phyloP scores from a whole-genome alignment of 1,140 invertebrate genomes.

The Caenorhabditis latens region DNA sequence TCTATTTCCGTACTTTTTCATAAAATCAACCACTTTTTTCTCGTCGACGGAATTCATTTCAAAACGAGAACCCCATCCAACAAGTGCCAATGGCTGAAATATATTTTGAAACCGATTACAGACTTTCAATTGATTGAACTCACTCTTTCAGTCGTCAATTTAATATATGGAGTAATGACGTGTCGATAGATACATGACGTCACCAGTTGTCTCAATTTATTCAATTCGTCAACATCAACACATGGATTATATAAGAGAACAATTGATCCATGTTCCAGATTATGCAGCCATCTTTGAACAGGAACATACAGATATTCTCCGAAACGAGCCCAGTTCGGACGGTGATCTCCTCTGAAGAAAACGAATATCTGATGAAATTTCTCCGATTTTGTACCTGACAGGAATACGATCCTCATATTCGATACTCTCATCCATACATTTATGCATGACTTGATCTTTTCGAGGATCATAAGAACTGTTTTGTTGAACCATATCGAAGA shows the following conservation, averaged over 20 bases:
- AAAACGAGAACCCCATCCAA: slow-evolving; percentile 85
- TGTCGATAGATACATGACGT: slow-evolving; percentile 85
- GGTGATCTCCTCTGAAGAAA: slow-evolving; percentile 78
- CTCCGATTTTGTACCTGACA: slow-evolving; percentile 9
- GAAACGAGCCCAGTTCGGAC: slow-evolving; percentile 81
- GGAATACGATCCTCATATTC: slow-evolving; percentile 83
- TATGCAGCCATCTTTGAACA: slow-evolving; percentile 87
- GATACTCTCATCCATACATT: slow-evolving; percentile 84
- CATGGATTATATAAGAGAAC: slow-evolving; percentile 91
- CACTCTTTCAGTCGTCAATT: slow-evolving; percentile 82
- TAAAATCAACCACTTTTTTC: slow-evolving; percentile 82
- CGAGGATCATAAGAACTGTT: slow-evolving; percentile 62
- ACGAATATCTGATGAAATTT: not conserved
- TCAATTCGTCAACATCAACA: slow-evolving; percentile 79
- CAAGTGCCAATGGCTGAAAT: slow-evolving; percentile 84
- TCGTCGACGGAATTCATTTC: slow-evolving; percentile 84
- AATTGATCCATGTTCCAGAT: slow-evolving; percentile 86
- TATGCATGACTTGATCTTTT: slow-evolving; percentile 78
- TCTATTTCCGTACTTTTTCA: slow-evolving; percentile 77
- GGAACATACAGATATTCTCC: slow-evolving; percentile 88
- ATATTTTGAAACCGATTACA: not conserved
- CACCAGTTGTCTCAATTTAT: slow-evolving; percentile 82
- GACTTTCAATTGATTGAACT: slow-evolving; percentile 70
- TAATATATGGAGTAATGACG: slow-evolving; percentile 85
- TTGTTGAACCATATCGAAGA: slow-evolving; percentile 49